Evolutionary conservation across 1,140 invertebrate genomes (phyloP), one percentile per base, ranked within the genome.

Genomic region (Venturia canescens): DNA sequence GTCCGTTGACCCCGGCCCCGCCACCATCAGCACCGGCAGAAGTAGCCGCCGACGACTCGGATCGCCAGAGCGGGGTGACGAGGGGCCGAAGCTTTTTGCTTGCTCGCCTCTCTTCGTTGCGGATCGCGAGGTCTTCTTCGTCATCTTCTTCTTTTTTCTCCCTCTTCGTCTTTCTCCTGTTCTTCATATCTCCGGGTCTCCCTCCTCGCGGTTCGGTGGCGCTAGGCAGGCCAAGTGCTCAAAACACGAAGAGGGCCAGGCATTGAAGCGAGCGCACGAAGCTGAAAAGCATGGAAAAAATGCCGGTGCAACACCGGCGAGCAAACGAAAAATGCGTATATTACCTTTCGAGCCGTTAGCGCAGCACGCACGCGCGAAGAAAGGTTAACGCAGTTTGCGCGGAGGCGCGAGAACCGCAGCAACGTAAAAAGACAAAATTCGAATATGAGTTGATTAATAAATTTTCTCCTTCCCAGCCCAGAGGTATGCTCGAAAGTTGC

Each of bases 1-100:
- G 87, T 88, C 82, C 87, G 81, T 88, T 87, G 87, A 88, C 86
- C 87, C 83, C 84, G 80, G 77, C 82, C 82, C 48, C 80, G 77
- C 78, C 80, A 81, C 83, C 82, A 82, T 78, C 80, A 63, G 79
- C 63, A 82, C 71, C 44, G 71, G 44, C 75, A 77, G 75, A 66
- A 77, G 75, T 77, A 77, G 75, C 75, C 57, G 75, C 75, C 57
- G 72, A 60, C 72, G 72, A 76, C 72, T 76, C 72, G 72, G 48
- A 76, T 76, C 72, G 74, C 82, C 70, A 63, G 77, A 69, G 53
- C 72, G 53, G 82, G 82, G 82, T 83, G 82, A 63, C 27, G 60
- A 81, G 83, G 84, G 82, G 84, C 80, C 83, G 81, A 81, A 84
- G 81, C 76, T 82, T 83, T 84, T 81, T 79, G 66, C 80, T 79